Base-by-base conservation (phyloP, 2,888 invertebrate genomes). In the Plemyria rubiginata region DNA sequence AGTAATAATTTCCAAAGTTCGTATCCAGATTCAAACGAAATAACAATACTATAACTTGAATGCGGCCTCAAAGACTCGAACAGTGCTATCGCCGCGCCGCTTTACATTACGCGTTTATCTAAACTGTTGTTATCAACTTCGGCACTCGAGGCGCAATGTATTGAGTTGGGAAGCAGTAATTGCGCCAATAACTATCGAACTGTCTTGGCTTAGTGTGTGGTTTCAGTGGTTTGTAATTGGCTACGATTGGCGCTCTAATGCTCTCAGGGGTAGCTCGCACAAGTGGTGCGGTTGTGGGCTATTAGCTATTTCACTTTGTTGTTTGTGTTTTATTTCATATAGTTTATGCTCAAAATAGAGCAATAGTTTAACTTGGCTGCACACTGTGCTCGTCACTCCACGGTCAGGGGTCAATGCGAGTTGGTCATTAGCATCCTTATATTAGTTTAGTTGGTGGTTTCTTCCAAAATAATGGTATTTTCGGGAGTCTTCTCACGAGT, bases 141-240 rank as follows among this genome's bases (percentile, higher is more conserved):
- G 16, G 28, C 41, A 57, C 49, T 56, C 58, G 52, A 53, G 36
- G 61, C 57, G 60, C 68, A 62, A 60, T 60, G 60, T 60, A 62
- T 62, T 54, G 50, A 50, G 36, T 66, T 50, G 55, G 49, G 57
- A 11, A 52, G 45, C 52, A 11, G 54, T 51, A 62, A 69, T 63
- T 61, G 65, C 48, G 45, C 57, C 60, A 68, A 67, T 63, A 65
- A 69, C 60, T 69, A 69, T 71, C 60, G 69, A 68, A 59, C 67
- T 65, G 66, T 65, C 65, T 61, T 51, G 62, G 68, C 57, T 69
- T 60, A 66, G 56, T 60, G 57, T 50, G 63, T 59, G 63, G 54
- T 60, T 57, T 60, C 55, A 48, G 63, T 59, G 63, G 54, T 60
- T 57, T 65, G 63, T 69, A 63, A 67, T 66, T 68, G 66, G 53